Evolutionary conservation across 2,113 vertebrate species (phyloP).

Genomic region (Spheniscus mendiculus): DNA sequence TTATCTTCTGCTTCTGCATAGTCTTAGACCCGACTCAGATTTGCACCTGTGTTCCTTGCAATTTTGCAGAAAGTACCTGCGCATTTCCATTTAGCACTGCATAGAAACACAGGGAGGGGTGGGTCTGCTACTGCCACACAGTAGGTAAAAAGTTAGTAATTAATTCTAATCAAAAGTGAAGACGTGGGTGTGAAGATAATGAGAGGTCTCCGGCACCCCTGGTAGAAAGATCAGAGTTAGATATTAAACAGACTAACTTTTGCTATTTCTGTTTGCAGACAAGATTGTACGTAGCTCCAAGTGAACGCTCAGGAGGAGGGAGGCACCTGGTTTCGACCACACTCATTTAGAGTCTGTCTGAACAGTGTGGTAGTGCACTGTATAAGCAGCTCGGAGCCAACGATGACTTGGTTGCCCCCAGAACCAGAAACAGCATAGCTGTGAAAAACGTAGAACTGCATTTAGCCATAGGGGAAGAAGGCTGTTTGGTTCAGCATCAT

Average conservation of each 20-base stretch:
- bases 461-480: not conserved
- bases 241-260: not conserved
- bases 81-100: not conserved
- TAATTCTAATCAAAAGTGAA: not conserved
- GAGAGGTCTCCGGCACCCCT: not conserved
- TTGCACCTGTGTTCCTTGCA: not conserved
- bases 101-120: not conserved
- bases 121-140: not conserved
- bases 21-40: not conserved
- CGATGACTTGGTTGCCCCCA: not conserved
- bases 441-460: not conserved
- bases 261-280: not conserved
- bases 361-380: accelerated
- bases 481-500: not conserved
- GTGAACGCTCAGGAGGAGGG: not conserved
- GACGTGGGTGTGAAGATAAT: not conserved
- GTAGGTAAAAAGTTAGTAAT: not conserved
- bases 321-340: not conserved
- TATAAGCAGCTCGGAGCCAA: not conserved
- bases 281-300: not conserved
- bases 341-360: not conserved
- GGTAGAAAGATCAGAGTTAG: not conserved
- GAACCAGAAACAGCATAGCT: not conserved
- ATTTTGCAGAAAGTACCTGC: not conserved
- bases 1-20: not conserved